Evolutionary conservation across 2,888 invertebrate genomes (phyloP).

Genomic region (Coleophora flavipennella): DNA sequence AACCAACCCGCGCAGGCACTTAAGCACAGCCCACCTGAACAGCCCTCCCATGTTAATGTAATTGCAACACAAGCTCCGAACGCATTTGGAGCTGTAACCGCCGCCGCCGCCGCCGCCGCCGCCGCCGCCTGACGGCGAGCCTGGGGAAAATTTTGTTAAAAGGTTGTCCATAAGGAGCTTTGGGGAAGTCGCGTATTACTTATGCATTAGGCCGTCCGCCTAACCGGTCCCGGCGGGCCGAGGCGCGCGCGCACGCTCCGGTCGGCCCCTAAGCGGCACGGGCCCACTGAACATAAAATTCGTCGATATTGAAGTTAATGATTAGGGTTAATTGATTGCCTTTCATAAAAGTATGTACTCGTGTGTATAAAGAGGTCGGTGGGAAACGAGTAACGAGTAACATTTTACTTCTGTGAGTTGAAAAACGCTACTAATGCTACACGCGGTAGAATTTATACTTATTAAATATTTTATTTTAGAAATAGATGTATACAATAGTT

Average conservation of each 20-base stretch:
- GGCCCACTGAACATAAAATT: conserved; percentile 15
- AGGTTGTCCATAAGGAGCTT: conserved; percentile 35
- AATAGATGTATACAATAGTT: too few relatives aligned
- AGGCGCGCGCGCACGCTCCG: conserved; percentile 20
- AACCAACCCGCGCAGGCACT: neutral
- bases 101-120: too few relatives aligned
- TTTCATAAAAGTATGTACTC: too few relatives aligned
- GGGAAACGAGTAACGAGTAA: too few relatives aligned
- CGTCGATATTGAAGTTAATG: too few relatives aligned
- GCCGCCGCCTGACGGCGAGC: conserved; percentile 13
- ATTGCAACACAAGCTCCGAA: conserved; percentile 9
- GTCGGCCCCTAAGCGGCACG: conserved; percentile 29
- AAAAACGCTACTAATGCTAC: too few relatives aligned
- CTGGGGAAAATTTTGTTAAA: conserved; percentile 41
- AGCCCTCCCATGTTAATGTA: conserved; percentile 11
- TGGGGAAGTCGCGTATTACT: conserved; percentile 58
- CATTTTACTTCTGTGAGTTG: too few relatives aligned
- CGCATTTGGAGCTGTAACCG: conserved; percentile 2
- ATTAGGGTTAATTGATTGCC: too few relatives aligned
- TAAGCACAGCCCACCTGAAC: neutral
- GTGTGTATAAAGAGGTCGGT: too few relatives aligned
- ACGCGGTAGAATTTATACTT: too few relatives aligned
- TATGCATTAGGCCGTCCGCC: conserved; percentile 68
- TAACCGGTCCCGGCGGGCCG: conserved; percentile 52
- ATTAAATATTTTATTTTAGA: too few relatives aligned